A percentile compares a stretch with the other conserved stretches of the same genome.
These are phyloP conservation scores for Blastobasis lacticolella DNA, from an alignment of 2,888 invertebrate species.

Conservation along the genomic window DNA sequence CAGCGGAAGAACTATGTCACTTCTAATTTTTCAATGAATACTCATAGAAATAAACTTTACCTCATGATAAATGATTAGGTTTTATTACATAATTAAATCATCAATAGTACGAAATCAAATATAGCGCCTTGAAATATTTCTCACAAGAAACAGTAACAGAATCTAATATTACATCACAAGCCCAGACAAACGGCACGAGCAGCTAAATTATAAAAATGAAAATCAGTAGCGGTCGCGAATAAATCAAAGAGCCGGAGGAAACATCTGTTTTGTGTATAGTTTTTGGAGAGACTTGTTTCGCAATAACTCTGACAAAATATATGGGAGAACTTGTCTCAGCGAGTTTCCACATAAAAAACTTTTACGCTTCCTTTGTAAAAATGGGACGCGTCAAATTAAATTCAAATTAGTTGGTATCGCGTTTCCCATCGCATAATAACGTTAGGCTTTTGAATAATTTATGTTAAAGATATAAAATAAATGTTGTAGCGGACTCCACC, in stretches of 20 bases:
- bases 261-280: constrained; percentile 44
- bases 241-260: constrained; percentile 23
- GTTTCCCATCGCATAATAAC: constrained; percentile 48
- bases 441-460: constrained; percentile 61
- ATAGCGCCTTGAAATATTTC: no score
- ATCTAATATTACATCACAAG: no score
- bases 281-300: constrained; percentile 32
- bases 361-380: constrained; percentile 46
- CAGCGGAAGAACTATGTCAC: neutral
- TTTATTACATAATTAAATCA: neutral
- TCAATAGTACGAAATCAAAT: neutral
- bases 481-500: constrained; percentile 58
- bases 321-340: constrained; percentile 32
- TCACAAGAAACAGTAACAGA: no score
- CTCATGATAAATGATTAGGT: no score
- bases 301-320: constrained; percentile 32
- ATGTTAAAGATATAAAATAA: constrained; percentile 48
- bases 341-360: constrained; percentile 36
- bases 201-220: neutral
- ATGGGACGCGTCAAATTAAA: constrained; percentile 49
- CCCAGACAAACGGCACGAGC: no score
- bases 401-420: constrained; percentile 57
- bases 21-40: neutral
- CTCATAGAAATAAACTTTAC: neutral
- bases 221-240: constrained; percentile 16